Base-by-base conservation (phyloP, 2,113 vertebrate species). In the Coturnix japonica region DNA sequence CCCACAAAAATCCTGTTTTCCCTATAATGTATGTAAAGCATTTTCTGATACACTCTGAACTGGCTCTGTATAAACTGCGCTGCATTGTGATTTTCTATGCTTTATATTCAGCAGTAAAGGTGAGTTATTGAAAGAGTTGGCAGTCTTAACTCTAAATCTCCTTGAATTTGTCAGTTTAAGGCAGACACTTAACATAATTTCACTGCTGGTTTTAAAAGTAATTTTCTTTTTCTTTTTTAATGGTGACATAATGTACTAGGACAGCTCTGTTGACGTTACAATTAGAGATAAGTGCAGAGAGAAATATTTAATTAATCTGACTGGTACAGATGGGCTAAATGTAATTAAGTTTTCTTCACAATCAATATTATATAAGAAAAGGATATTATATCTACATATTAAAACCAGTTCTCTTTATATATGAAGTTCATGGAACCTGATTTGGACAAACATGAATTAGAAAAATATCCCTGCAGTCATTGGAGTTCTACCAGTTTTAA, bases 201-300 rank as follows among this genome's bases (percentile, higher is more conserved):
- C 81, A 93, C 79, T 94, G 85, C 79, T 87, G 65, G 35, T 95
- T 95, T 96, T 91, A 75, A 93, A 96, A 94, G 82, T 90, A 89
- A 93, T 94, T 96, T 96, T 96, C 95, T 91, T 95, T 94, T 88
- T 82, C 69, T 67, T 84, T 94, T 94, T 91, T 93, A 95, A 96
- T 90, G 79, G 81, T 63, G 85, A 51, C 69, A 67, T 94, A 93
- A 94, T 87, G 74, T 63, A 56, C 89, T 87, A 71, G 87, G 94
- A 93, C 87, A 89, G 84, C 44, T 93, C 94, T 93, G 93, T 92
- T 96, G 96, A 95, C 92, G 67, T 96, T 94, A 89, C 92, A 94
- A 93, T 96, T 93, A 93, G 79, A 94, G 93, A 92, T 93, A 93
- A 96, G 91, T 91, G 61, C 81, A 69, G 69, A 78, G 78, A 91